Evolutionary conservation across 2,888 invertebrate species (phyloP).

Genomic region (Catonia carolina): DNA sequence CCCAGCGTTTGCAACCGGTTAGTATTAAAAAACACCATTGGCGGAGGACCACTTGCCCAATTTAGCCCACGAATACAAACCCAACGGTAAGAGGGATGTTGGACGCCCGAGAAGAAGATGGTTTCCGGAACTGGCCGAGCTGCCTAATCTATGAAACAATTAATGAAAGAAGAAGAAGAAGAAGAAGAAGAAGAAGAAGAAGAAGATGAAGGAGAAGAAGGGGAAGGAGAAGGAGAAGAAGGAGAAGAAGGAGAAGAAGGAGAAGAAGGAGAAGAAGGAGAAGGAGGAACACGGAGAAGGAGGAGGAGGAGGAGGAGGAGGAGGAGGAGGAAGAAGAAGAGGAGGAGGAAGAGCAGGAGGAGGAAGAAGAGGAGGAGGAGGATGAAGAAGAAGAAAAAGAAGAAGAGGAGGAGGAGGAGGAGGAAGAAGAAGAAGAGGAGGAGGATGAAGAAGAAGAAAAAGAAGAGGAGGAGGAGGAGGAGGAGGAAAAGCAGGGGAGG

Average conservation of each 20-base stretch:
- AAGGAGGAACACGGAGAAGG: too few relatives aligned
- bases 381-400: too few relatives aligned
- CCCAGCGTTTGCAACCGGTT: too few relatives aligned
- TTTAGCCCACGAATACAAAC: too few relatives aligned
- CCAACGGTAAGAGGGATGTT: too few relatives aligned
- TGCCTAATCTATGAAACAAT: neutral
- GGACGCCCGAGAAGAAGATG: too few relatives aligned
- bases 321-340: neutral
- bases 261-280: neutral
- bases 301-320: neutral
- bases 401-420: conserved; percentile 52
- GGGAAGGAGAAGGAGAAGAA: neutral
- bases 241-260: neutral
- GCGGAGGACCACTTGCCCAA: neutral
- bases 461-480: conserved; percentile 54
- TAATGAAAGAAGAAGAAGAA: neutral
- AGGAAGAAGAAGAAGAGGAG: conserved; percentile 70
- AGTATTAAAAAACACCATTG: neutral
- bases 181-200: neutral
- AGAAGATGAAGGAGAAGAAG: too few relatives aligned
- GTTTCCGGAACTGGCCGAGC: too few relatives aligned
- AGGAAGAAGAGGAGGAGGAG: too few relatives aligned
- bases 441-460: conserved; percentile 68
- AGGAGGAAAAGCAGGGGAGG: too few relatives aligned
- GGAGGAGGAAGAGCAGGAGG: conserved; percentile 56